A percentile compares a stretch with the other conserved stretches of the same genome.
Evolutionary conservation across 2,797 vertebrate species (phyloP).

Genomic region (Anabas testudineus): DNA sequence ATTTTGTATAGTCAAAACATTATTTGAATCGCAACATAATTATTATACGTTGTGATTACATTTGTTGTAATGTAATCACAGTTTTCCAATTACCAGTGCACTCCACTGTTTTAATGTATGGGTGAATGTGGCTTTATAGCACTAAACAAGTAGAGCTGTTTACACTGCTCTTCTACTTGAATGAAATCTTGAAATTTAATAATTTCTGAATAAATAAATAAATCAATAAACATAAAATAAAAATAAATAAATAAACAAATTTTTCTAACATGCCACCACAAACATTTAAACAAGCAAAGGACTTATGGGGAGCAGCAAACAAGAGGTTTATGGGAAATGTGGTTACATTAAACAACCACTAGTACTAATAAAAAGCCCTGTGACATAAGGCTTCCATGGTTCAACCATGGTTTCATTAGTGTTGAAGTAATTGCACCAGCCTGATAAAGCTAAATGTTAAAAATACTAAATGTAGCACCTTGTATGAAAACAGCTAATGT

Average conservation of each 20-base stretch:
- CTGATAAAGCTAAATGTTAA: background rate
- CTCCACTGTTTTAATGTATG: background rate
- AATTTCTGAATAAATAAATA: background rate
- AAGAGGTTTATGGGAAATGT: conserved; percentile 1
- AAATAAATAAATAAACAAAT: too few relatives aligned
- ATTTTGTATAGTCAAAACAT: too few relatives aligned
- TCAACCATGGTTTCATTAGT: background rate
- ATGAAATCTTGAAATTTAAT: background rate
- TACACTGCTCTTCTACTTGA: background rate
- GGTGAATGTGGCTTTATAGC: too few relatives aligned
- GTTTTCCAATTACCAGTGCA: too few relatives aligned
- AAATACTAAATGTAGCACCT: conserved; percentile 2
- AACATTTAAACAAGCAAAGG: conserved; percentile 11
- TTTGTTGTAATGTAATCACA: too few relatives aligned
- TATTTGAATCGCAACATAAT: too few relatives aligned
- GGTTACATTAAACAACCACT: background rate
- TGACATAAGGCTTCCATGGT: background rate
- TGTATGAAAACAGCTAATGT: conserved; percentile 12
- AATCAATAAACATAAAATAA: too few relatives aligned
- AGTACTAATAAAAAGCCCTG: background rate
- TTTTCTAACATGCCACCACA: background rate
- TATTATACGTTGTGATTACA: too few relatives aligned
- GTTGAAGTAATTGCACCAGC: background rate
- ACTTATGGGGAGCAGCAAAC: background rate
- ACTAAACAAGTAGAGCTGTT: background rate